phyloP scores from a whole-genome alignment of 2,888 invertebrate genomes.

The Oasisia sp. region DNA sequence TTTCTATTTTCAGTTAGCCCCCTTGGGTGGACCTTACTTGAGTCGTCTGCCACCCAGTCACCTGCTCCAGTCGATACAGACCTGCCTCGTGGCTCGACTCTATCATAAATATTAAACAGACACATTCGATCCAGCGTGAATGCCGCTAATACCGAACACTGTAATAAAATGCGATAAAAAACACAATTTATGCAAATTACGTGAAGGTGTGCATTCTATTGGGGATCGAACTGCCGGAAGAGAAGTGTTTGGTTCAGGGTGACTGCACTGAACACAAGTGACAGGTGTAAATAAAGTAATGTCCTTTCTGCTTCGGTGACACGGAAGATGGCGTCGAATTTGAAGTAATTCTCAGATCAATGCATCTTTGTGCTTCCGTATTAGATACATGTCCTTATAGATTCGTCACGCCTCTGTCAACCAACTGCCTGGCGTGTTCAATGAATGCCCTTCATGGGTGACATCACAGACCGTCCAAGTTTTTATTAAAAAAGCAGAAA shows the following conservation, averaged over 20 bases:
- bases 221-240: background rate
- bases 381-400: too few relatives aligned
- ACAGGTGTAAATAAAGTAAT: background rate
- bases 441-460: too few relatives aligned
- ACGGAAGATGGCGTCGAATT: background rate
- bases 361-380: background rate
- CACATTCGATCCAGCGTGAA: background rate
- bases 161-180: background rate
- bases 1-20: background rate
- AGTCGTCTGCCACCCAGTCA: background rate
- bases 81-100: background rate
- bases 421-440: too few relatives aligned
- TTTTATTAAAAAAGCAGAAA: too few relatives aligned
- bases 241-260: background rate
- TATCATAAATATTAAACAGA: background rate
- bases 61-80: background rate
- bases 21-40: background rate
- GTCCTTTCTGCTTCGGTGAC: background rate
- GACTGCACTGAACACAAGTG: background rate
- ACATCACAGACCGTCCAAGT: too few relatives aligned
- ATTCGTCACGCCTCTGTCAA: too few relatives aligned
- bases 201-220: background rate
- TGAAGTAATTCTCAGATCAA: background rate
- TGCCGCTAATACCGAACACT: background rate
- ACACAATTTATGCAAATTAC: slow-evolving; percentile 6